Evolutionary conservation across 2,113 vertebrate genomes (phyloP).

Genomic region (Puntigrus tetrazona): DNA sequence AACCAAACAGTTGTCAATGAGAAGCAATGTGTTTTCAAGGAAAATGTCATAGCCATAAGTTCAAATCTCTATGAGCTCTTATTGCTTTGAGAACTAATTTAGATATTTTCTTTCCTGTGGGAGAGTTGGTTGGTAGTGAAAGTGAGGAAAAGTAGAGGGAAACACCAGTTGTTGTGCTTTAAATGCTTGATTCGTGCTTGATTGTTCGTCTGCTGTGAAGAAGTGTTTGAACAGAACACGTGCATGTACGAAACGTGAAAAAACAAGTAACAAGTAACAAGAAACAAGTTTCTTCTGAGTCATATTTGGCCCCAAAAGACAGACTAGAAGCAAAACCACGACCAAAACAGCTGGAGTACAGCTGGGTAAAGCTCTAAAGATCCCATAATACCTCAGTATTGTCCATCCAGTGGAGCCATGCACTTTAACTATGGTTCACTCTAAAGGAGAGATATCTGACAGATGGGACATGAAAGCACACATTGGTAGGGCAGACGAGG

Average conservation of each 20-base stretch:
- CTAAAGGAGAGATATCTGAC: background rate
- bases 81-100: background rate
- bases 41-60: background rate
- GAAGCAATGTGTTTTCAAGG: no score
- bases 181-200: conserved; percentile 20
- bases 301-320: background rate
- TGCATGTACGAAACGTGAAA: background rate
- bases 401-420: background rate
- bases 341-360: no score
- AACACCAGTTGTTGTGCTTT: background rate
- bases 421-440: background rate
- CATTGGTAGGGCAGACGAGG: background rate
- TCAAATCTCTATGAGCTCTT: background rate
- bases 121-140: background rate
- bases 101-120: background rate
- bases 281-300: background rate
- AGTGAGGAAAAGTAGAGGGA: background rate
- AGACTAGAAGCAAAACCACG: no score
- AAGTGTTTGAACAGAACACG: conserved; percentile 62
- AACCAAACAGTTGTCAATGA: background rate
- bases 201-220: conserved; percentile 54
- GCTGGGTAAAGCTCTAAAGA: background rate
- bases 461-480: background rate
- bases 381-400: background rate
- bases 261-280: background rate